Conservation (phyloP, 1,140 invertebrate genomes). For the Pseudomyrmex concolor region DNA sequence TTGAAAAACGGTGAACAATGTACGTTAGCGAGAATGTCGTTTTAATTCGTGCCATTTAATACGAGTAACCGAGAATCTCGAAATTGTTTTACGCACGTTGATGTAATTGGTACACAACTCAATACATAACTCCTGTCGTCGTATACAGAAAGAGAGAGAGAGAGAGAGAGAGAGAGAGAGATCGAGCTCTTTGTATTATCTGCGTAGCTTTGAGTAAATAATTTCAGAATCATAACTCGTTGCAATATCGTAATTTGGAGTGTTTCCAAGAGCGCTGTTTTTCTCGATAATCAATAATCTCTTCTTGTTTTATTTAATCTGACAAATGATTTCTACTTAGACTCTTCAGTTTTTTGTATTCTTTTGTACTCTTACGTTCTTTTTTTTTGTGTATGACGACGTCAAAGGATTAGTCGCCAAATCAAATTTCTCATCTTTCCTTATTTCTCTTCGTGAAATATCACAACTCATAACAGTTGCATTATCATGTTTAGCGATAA, state of each 20-base stretch:
- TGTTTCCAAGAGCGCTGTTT: conserved; percentile 42
- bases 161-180: too few relatives aligned
- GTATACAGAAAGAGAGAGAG: background rate
- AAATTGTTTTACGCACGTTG: conserved; percentile 30
- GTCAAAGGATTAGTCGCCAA: background rate
- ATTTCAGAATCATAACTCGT: conserved; percentile 65
- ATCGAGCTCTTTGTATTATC: background rate
- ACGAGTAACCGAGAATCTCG: conserved; percentile 37
- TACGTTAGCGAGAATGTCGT: conserved; percentile 11
- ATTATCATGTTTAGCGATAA: conserved; percentile 32
- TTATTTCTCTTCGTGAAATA: background rate
- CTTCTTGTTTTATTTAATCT: conserved; percentile 24
- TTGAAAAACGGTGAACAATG: conserved; percentile 5
- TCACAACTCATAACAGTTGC: background rate
- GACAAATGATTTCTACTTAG: conserved; percentile 51
- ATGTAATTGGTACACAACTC: conserved; percentile 26
- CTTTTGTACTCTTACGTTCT: background rate
- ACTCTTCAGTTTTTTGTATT: background rate
- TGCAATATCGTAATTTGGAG: conserved; percentile 66
- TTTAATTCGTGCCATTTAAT: conserved; percentile 41
- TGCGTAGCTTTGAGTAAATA: conserved; percentile 63
- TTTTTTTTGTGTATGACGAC: background rate
- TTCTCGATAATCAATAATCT: conserved; percentile 49
- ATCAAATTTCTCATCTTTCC: background rate
- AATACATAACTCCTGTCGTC: background rate